A percentile compares a stretch with the other conserved stretches of the same genome.
These are phyloP conservation scores for Axinella damicornis DNA, from an alignment of 37 sponge, comb jelly and placozoan species.

Conservation along the genomic window DNA sequence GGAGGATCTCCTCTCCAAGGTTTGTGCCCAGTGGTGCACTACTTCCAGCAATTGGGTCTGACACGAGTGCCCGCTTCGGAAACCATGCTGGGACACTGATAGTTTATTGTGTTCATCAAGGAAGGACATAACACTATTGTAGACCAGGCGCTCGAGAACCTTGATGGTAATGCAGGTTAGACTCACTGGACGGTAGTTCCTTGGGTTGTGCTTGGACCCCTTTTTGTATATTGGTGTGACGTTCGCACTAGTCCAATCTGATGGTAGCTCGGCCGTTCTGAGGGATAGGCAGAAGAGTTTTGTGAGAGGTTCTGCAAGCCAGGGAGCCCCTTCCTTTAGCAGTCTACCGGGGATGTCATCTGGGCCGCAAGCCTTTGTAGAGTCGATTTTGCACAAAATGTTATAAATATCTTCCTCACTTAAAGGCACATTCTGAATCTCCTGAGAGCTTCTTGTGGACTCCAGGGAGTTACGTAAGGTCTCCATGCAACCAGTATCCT, in stretches of 20 bases:
- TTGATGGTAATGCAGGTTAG: constrained; percentile 30
- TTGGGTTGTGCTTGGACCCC: constrained; percentile 5
- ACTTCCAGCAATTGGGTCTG: constrained; percentile 42
- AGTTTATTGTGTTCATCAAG: constrained; percentile 9
- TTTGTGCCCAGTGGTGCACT: constrained; percentile 36
- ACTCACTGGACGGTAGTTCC: constrained; percentile 30
- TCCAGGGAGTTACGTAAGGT: too few relatives aligned
- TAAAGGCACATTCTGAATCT: too few relatives aligned
- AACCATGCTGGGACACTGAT: constrained; percentile 27
- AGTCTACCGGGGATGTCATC: constrained; percentile 21
- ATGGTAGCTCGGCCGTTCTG: constrained; percentile 1
- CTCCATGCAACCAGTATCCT: background rate
- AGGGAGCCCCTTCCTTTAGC: constrained; percentile 22
- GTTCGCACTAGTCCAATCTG: constrained; percentile 44
- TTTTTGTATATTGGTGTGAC: constrained; percentile 33
- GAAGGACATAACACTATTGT: background rate
- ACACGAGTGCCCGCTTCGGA: constrained; percentile 19
- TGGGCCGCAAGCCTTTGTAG: constrained; percentile 1
- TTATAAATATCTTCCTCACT: too few relatives aligned
- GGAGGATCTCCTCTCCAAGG: background rate
- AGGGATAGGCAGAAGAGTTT: background rate
- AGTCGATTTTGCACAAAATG: background rate
- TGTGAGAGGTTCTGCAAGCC: constrained; percentile 3
- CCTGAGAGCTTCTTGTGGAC: too few relatives aligned
- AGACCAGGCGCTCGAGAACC: constrained; percentile 15